Conservation (phyloP, 2,797 vertebrate genomes). For the Rhinichthys osculus region DNA sequence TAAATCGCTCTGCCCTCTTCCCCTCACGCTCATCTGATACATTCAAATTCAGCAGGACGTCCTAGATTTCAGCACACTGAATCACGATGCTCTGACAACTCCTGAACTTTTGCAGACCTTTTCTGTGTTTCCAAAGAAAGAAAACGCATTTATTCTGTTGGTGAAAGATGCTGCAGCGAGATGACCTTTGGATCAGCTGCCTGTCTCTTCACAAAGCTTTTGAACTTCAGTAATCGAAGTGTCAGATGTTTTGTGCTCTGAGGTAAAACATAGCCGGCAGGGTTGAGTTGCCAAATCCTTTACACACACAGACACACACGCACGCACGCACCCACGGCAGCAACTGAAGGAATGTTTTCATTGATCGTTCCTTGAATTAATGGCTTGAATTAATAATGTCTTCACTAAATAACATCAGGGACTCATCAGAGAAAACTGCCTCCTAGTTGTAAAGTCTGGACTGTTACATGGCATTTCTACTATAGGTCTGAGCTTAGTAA, state of each 20-base stretch:
- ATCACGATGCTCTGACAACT: slow-evolving; percentile 24
- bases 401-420: slow-evolving; percentile 64
- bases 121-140: slow-evolving; percentile 26
- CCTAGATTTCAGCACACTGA: slow-evolving; percentile 16
- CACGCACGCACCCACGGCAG: not conserved
- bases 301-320: not conserved
- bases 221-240: slow-evolving; percentile 49
- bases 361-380: slow-evolving; percentile 65
- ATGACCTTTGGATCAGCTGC: slow-evolving; percentile 29
- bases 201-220: slow-evolving; percentile 36
- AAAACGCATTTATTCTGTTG: slow-evolving; percentile 21
- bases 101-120: slow-evolving; percentile 38
- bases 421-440: slow-evolving; percentile 68
- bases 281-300: slow-evolving; percentile 18
- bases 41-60: slow-evolving; percentile 15
- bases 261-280: slow-evolving; percentile 56
- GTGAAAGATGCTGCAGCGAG: slow-evolving; percentile 27
- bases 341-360: slow-evolving; percentile 53
- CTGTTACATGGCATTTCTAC: not conserved
- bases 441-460: not conserved
- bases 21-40: not conserved
- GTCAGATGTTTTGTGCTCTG: slow-evolving; percentile 34
- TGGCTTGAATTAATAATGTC: slow-evolving; percentile 73
- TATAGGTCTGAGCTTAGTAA: not conserved
- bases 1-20: not conserved